Evolutionary conservation across 2,888 invertebrate genomes (phyloP).

Genomic region (Lumbricus terrestris): DNA sequence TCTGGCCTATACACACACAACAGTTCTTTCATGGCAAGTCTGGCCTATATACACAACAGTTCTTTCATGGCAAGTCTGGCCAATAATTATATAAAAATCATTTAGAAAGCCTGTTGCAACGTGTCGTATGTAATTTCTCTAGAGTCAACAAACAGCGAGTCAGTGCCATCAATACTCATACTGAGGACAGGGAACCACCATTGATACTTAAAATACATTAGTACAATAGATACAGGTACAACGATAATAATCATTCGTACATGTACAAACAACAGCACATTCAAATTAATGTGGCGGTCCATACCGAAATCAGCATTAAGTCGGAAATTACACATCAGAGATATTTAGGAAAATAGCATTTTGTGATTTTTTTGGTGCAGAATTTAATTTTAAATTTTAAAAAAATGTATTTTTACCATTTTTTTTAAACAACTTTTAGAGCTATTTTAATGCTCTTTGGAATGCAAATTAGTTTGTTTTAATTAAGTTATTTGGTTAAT

Average conservation of each 20-base stretch:
- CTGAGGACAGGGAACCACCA: neutral
- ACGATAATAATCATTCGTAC: neutral
- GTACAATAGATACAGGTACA: neutral
- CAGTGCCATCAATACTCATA: neutral
- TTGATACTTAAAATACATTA: neutral
- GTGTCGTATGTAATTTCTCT: neutral
- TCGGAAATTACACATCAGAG: no score
- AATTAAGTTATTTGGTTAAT: no score
- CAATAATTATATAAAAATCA: neutral
- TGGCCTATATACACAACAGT: neutral
- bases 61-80: neutral
- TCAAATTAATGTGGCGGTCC: no score
- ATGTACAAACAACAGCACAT: neutral
- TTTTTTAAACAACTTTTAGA: no score
- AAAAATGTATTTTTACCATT: no score
- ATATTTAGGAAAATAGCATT: no score
- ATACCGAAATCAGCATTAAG: no score
- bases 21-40: neutral
- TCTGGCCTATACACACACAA: neutral
- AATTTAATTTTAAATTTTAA: no score
- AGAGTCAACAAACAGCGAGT: neutral
- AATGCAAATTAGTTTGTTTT: no score
- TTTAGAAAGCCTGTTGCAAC: no score
- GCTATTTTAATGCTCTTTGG: no score
- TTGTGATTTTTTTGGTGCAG: no score